These are phyloP conservation scores for Hydrochoerus hydrochaeris DNA, from an alignment of 2,113 vertebrate genomes.

Conservation along the genomic window DNA sequence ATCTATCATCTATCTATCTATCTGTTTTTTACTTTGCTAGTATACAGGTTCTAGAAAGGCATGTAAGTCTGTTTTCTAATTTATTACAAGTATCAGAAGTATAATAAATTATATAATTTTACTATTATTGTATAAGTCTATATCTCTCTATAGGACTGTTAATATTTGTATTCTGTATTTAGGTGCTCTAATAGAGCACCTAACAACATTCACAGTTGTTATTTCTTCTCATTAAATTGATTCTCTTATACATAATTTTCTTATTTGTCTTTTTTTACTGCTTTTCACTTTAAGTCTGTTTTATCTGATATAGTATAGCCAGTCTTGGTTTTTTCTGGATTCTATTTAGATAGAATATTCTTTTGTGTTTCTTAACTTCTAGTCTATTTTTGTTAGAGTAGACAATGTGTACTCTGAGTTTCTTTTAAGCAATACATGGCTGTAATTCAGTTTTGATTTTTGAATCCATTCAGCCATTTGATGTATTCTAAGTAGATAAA, in stretches of 20 bases:
- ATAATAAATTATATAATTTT: background rate
- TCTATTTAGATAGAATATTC: background rate
- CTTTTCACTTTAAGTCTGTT: background rate
- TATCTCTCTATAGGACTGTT: background rate
- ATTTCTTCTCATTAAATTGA: background rate
- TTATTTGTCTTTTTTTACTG: background rate
- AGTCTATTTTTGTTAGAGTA: background rate
- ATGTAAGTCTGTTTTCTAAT: conserved; percentile 12
- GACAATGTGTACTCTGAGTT: background rate
- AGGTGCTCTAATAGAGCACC: background rate
- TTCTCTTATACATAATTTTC: background rate
- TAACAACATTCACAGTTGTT: background rate
- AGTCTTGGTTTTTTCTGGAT: background rate
- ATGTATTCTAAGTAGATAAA: background rate
- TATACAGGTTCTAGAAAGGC: background rate
- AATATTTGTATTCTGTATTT: no score
- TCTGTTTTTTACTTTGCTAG: no score
- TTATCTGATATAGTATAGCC: background rate
- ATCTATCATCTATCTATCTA: no score
- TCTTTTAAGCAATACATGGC: background rate
- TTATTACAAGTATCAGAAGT: background rate
- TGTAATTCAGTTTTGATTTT: background rate
- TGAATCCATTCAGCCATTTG: background rate
- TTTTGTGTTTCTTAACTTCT: background rate
- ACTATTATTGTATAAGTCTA: background rate